Base-by-base conservation (phyloP, 1,140 invertebrate genomes). In the Apis laboriosa region DNA sequence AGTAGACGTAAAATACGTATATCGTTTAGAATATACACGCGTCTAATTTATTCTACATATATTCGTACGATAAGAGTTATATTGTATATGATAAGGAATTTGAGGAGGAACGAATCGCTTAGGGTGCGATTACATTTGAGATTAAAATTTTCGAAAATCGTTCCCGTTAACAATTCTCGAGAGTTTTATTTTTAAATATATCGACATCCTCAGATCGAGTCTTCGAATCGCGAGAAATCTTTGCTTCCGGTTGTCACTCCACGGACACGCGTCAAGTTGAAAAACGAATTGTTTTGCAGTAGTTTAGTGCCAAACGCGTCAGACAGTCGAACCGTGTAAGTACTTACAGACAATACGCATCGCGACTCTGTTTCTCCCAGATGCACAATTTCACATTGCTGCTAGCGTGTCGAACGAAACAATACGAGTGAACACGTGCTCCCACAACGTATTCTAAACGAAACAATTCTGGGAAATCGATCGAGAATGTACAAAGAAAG, bases 1-100 rank as follows among this genome's bases (percentile, higher is more conserved):
- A 75, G 74, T 56, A 49, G 43, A 63, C 34, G 60, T 80, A 74
- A 60, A 21, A 56, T 66, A 80, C 63, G 60, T 70, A 75, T 58
- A 81, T 86, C 72, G 61, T 87, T 68, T 86, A 86, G 68, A 76
- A 83, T 83, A 78, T 72, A 75, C 56, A 70, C 80, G 75, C 64
- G 64, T 88, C 80, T 89, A 86, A 84, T 81, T 79, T 86, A 86
- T 86, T 81, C 77, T 84, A 77, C 34, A 66, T 67, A 64, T 88
- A 83, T 72, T 78, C 75, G 58, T 83, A 83, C 76, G 66, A 55
- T 83, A 83, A 83, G 76, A 8, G 49, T 58, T 34, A 9, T 66
- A 53, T 61, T 15, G 55, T 43, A 9, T 74, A 68, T 17, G 28
- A 53, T 71, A 77, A 76, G 73, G 55, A 55, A 49, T 28, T 80